These are phyloP conservation scores for Malurus melanocephalus DNA, from an alignment of 2,113 vertebrate species.

Conservation along the genomic window DNA sequence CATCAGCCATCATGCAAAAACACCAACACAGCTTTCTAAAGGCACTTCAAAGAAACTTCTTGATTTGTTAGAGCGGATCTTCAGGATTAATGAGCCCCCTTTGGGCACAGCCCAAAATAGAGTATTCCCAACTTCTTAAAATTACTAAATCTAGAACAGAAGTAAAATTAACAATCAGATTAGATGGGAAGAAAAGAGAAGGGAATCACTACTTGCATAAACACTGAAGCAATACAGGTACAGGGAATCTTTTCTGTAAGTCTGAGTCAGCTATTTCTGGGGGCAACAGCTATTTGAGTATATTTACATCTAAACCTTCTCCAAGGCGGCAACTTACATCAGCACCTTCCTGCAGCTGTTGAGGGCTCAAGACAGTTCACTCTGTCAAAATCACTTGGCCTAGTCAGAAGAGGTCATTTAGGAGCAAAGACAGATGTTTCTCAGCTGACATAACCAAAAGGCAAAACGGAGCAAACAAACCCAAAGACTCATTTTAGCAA, in stretches of 20 bases:
- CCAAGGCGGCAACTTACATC: neutral
- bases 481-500: neutral
- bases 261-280: neutral
- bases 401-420: constrained; percentile 23
- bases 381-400: constrained; percentile 23
- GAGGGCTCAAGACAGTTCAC: constrained; percentile 3
- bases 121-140: neutral
- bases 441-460: constrained; percentile 20
- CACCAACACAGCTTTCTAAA: neutral
- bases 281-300: neutral
- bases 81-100: neutral
- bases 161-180: neutral
- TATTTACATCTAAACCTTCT: constrained; percentile 9
- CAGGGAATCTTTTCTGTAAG: neutral
- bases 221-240: neutral
- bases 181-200: neutral
- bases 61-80: neutral
- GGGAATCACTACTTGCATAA: neutral
- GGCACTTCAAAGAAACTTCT: neutral
- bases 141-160: neutral
- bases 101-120: neutral
- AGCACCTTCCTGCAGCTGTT: constrained; percentile 9
- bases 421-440: constrained; percentile 36
- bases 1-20: neutral
- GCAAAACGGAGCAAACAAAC: constrained; percentile 10